Conservation (phyloP, 2,113 vertebrate genomes). For the Phalacrocorax pelagicus region DNA sequence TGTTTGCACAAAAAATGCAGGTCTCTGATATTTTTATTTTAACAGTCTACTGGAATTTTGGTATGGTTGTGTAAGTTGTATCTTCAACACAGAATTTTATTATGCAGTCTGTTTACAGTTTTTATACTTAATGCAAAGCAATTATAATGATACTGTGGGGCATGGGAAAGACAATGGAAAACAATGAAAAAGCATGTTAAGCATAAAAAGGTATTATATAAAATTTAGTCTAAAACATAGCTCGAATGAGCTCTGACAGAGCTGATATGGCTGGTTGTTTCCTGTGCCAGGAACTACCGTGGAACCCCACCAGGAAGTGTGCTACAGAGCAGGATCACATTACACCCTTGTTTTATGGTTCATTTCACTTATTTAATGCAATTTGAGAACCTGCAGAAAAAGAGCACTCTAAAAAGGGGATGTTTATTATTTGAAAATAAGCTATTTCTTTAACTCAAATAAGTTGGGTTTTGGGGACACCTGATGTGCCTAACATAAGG, state of each 20-base stretch:
- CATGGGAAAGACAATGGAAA: conserved; percentile 23
- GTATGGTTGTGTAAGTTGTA: not conserved
- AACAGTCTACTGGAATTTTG: not conserved
- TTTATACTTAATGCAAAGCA: not conserved
- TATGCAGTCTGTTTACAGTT: not conserved
- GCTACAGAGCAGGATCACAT: conserved; percentile 72
- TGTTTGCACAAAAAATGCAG: not conserved
- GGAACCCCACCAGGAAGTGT: conserved; percentile 76
- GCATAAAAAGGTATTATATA: conserved; percentile 43
- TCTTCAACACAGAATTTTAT: not conserved
- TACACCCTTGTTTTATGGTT: conserved; percentile 80
- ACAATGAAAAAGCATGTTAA: not conserved
- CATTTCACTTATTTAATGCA: conserved; percentile 81
- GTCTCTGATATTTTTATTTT: not conserved
- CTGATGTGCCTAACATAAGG: not conserved
- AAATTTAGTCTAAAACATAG: conserved; percentile 63
- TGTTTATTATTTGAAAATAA: conserved; percentile 62
- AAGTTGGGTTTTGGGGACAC: conserved; percentile 44
- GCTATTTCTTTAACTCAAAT: conserved; percentile 48
- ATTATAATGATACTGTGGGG: not conserved
- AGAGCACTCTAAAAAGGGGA: conserved; percentile 57
- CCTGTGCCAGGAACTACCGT: conserved; percentile 78
- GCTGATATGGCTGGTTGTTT: conserved; percentile 67
- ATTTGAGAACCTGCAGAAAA: conserved; percentile 74
- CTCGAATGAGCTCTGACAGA: conserved; percentile 71